A percentile compares a stretch with the other conserved stretches of the same genome.
phyloP scores from a whole-genome alignment of 2,888 invertebrate genomes.

The Campaea margaritaria region DNA sequence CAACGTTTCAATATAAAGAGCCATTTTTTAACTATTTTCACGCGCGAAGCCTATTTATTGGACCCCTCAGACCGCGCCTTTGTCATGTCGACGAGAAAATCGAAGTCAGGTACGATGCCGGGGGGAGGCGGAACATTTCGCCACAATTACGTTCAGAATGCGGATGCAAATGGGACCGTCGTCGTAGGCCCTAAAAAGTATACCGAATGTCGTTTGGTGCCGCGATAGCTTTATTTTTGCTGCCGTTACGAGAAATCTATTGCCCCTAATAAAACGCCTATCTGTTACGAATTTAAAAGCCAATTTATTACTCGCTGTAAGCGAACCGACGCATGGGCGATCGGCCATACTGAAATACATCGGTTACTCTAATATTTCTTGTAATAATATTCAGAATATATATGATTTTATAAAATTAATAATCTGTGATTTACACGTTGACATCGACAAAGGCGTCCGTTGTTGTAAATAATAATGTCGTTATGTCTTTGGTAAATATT shows the following conservation, averaged over 20 bases:
- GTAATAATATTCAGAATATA: slow-evolving; percentile 45
- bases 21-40: slow-evolving; percentile 80
- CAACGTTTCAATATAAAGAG: slow-evolving; percentile 45
- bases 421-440: slow-evolving; percentile 4
- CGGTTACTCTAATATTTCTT: slow-evolving; percentile 39
- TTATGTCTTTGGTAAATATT: slow-evolving; percentile 10
- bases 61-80: slow-evolving; percentile 82
- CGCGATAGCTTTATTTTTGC: slow-evolving; percentile 78
- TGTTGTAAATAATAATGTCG: slow-evolving; percentile 4
- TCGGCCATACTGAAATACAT: slow-evolving; percentile 51
- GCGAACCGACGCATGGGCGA: slow-evolving; percentile 53
- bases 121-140: slow-evolving; percentile 67
- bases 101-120: slow-evolving; percentile 75
- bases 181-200: slow-evolving; percentile 72
- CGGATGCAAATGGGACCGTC: slow-evolving; percentile 78
- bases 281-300: slow-evolving; percentile 75
- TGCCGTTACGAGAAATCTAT: slow-evolving; percentile 78
- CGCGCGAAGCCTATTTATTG: slow-evolving; percentile 77
- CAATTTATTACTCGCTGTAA: slow-evolving; percentile 68
- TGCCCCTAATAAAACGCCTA: slow-evolving; percentile 79
- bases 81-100: slow-evolving; percentile 80
- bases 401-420: slow-evolving; percentile 9
- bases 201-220: slow-evolving; percentile 67
- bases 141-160: slow-evolving; percentile 80
- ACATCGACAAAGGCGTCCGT: neutral